Base-by-base conservation (phyloP, 2,797 vertebrate genomes). In the Triplophysa bombifrons region DNA sequence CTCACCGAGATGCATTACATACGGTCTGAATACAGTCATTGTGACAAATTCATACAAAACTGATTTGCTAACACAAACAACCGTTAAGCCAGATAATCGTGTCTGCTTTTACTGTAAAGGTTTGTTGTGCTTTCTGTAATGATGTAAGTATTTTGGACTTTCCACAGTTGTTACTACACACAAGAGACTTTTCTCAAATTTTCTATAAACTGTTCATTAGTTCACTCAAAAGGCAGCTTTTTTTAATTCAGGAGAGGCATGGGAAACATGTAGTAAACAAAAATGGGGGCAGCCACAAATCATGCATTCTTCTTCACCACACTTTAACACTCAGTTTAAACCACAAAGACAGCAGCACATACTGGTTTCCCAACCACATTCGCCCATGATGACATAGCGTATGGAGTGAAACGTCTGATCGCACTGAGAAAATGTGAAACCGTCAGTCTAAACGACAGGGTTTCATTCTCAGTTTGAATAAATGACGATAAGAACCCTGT, bases 201-300 rank as follows among this genome's bases (percentile, higher is more conserved):
- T 64, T 82, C 71, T 27, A 19, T 63, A 55, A 51, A 65, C 44
- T 61, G 34, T 60, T 27, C 74, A 64, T 78, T 22, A 41, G 41
- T 14, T 48, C 46, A 13, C 11, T 48, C 46, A 48, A 48, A 48
- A 16, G 1, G 2, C 44, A 56, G 55, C 14, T 65, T 27, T 46
- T 46, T n/a, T 30, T 46, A 58, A 69, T 80, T 66, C 69, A 71
- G 56, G 12, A 81, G 69, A 73, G 51, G 17, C 44, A 82, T 81
- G 64, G 51, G 50, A 60, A 80, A 75, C 84, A 87, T 66, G 85
- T 81, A 76, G 78, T 88, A 88, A 89, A 90, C 87, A 87, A 89
- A 89, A 88, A 88, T 74, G 82, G 85, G 80, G 80, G 80, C 17
- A 38, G 41, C 46, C 82, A 46, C 84, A 89, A 81, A 82, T 80